A percentile compares a stretch with the other conserved stretches of the same genome.
phyloP scores from a whole-genome alignment of 2,113 vertebrate genomes.

The Phylloscopus trochilus region DNA sequence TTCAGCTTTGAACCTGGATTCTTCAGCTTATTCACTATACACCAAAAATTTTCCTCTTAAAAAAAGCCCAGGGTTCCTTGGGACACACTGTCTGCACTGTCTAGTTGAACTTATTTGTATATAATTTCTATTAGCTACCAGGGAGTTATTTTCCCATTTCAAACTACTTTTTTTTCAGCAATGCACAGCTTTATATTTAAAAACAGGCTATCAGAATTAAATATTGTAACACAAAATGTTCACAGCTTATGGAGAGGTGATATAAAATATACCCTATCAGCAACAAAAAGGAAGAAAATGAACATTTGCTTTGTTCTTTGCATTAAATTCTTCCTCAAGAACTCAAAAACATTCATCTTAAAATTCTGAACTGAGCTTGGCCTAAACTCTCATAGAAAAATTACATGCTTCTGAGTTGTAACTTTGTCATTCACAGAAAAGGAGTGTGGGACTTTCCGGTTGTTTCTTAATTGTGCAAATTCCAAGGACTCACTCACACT shows the following conservation, averaged over 20 bases:
- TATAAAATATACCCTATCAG: not conserved
- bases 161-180: not conserved
- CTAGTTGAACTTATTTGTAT: not conserved
- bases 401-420: not conserved
- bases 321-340: not conserved
- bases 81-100: not conserved
- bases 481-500: not conserved
- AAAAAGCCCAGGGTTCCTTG: not conserved
- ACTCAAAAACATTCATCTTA: not conserved
- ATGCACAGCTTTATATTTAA: not conserved
- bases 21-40: not conserved
- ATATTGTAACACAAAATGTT: not conserved
- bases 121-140: not conserved
- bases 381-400: not conserved
- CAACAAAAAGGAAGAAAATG: not conserved
- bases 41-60: not conserved
- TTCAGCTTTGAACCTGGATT: not conserved
- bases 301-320: not conserved
- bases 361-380: not conserved
- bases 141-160: not conserved
- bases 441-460: not conserved
- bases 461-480: not conserved
- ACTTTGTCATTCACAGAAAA: not conserved
- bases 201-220: not conserved
- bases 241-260: not conserved